Evolutionary conservation across 2,113 vertebrate species (phyloP), one percentile per base, ranked within the genome.

Genomic region (Echinops telfairi): DNA sequence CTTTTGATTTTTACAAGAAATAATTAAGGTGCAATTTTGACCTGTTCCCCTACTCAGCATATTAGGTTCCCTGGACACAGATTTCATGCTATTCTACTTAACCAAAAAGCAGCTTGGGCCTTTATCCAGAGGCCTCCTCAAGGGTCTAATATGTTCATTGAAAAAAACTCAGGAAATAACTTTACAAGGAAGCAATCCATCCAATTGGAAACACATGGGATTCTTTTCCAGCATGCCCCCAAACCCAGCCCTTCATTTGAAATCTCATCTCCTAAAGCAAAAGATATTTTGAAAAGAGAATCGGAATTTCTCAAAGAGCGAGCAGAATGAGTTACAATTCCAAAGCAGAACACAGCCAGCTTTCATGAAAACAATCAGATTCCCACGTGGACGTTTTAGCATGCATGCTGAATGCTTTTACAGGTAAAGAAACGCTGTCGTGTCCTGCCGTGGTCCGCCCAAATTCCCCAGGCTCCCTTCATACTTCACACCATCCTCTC

Each of bases 131-230:
- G 27, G 25, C 60, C n/a, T 95, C 94, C 91, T 95, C 79, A 78
- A 95, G 95, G 88, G 96, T 96, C 96, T 93, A 88, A 90, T 82
- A 93, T 93, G 95, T 88, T 97, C 95, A 96, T 97, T 95, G 90
- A 73, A 94, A 94, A 17, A 36, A 73, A 43, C 58, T 83, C 95
- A 91, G 88, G 95, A 94, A 96, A 95, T 95, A 97, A 96, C 86
- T 95, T 95, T 83, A 85, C 90, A 94, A 92, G 88, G 91, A 97
- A 97, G 86, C 76, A 97, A 94, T 94, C 95, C 94, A 93, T 91
- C 81, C 90, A 86, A 16, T 27, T 97, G 92, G 88, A 94, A 95
- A 96, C 95, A 57, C 84, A 93, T 86, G 89, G 53, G 80, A 95
- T 94, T 89, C 87, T 94, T 94, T 94, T 87, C 82, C 91, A 53